Evolutionary conservation across 2,888 invertebrate species (phyloP).

Genomic region (Hylaea fasciaria): DNA sequence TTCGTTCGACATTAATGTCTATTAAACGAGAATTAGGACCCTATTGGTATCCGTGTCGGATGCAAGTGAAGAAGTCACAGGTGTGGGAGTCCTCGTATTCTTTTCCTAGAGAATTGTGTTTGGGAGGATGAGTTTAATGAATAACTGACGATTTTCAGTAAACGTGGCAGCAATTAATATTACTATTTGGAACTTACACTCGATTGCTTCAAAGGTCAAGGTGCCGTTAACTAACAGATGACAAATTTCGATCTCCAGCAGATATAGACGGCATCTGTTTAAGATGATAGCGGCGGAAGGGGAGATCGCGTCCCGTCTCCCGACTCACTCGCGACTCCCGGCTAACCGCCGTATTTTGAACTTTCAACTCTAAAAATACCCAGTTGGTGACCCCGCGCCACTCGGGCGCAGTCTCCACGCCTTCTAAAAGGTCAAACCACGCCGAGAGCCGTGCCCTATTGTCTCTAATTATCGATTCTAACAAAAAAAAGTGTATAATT

Average conservation of each 20-base stretch:
- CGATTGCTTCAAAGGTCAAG: not conserved
- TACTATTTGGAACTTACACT: no score
- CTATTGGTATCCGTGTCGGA: no score
- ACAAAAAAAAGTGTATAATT: constrained; percentile 27
- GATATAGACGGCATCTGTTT: constrained; percentile 16
- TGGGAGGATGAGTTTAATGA: no score
- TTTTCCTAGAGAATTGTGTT: no score
- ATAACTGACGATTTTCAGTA: no score
- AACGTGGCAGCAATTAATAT: no score
- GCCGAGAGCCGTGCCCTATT: constrained; percentile 63
- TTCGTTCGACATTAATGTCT: no score
- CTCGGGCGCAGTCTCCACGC: constrained; percentile 77
- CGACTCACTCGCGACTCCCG: constrained; percentile 50
- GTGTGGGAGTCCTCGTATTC: no score
- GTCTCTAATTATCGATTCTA: constrained; percentile 54
- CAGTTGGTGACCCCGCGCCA: constrained; percentile 80
- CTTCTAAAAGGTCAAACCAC: constrained; percentile 82
- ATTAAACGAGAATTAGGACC: no score
- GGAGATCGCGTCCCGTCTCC: constrained; percentile 26
- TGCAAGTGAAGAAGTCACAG: no score
- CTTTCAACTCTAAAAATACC: constrained; percentile 86
- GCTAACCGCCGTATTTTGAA: constrained; percentile 81
- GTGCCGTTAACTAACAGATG: not conserved
- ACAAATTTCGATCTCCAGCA: constrained; percentile 3
- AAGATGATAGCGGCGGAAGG: constrained; percentile 34